phyloP scores from a whole-genome alignment of 2,113 vertebrate genomes.

The Hyperoodon ampullatus region DNA sequence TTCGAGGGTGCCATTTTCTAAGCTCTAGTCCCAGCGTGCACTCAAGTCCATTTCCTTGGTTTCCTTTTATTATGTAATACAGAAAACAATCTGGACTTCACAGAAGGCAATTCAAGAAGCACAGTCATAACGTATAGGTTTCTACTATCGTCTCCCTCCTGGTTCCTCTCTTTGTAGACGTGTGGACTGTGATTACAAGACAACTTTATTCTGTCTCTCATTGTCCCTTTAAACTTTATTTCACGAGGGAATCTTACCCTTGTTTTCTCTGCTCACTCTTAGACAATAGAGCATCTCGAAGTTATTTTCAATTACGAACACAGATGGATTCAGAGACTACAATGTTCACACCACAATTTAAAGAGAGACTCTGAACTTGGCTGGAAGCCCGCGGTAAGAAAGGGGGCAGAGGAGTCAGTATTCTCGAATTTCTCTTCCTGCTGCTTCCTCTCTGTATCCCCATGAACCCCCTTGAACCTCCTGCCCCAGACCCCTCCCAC shows the following conservation, averaged over 20 bases:
- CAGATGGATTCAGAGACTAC: background rate
- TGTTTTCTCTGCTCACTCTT: background rate
- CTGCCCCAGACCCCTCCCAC: background rate
- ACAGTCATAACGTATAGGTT: fast-evolving
- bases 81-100: background rate
- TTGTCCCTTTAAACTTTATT: background rate
- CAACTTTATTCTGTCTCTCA: background rate
- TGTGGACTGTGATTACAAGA: fast-evolving
- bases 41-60: background rate
- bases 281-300: background rate
- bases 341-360: background rate
- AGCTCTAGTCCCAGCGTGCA: background rate
- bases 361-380: background rate
- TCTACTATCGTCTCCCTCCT: background rate
- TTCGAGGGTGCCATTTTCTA: background rate
- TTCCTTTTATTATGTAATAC: background rate
- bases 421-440: background rate
- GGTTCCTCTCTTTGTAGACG: background rate
- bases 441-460: fast-evolving
- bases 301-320: background rate
- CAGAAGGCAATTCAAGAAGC: background rate
- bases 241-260: background rate
- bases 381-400: background rate
- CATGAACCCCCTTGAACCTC: background rate
- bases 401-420: too few species aligned